Evolutionary conservation across 2,797 vertebrate genomes (phyloP).

Genomic region (Microchirus variegatus): DNA sequence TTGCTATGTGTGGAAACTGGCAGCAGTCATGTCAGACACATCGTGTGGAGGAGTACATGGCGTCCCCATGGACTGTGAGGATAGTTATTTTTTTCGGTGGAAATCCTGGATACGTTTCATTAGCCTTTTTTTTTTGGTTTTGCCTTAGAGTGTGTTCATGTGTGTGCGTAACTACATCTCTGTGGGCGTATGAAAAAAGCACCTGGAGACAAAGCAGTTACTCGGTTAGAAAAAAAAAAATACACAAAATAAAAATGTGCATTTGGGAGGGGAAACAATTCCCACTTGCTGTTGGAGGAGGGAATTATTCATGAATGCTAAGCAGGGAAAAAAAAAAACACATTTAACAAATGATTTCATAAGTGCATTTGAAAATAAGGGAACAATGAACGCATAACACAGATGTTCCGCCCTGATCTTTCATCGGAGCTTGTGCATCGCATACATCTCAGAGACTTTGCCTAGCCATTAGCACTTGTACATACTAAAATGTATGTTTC

Average conservation of each 20-base stretch:
- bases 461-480: slow-evolving; percentile 36
- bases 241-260: slow-evolving; percentile 36
- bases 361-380: slow-evolving; percentile 35
- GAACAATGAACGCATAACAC: slow-evolving; percentile 49
- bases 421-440: slow-evolving; percentile 38
- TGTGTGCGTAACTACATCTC: slow-evolving; percentile 47
- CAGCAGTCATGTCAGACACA: slow-evolving; percentile 33
- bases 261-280: slow-evolving; percentile 47
- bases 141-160: slow-evolving; percentile 52
- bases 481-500: slow-evolving; percentile 2
- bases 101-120: slow-evolving; percentile 50
- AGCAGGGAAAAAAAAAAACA: slow-evolving; percentile 28
- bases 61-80: slow-evolving; percentile 14
- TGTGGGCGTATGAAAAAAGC: slow-evolving; percentile 51
- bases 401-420: slow-evolving; percentile 48
- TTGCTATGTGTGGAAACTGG: slow-evolving; percentile 25
- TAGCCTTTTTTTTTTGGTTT: slow-evolving; percentile 18
- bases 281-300: slow-evolving; percentile 28
- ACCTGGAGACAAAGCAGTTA: slow-evolving; percentile 58
- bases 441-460: slow-evolving; percentile 30
- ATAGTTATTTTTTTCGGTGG: slow-evolving; percentile 4
- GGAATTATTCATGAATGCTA: slow-evolving; percentile 41
- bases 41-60: slow-evolving; percentile 38
- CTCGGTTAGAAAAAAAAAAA: slow-evolving; percentile 13
- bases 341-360: slow-evolving; percentile 51